These are phyloP conservation scores for Sitobion miscanthi DNA, from an alignment of 1,140 invertebrate species.

Conservation along the genomic window DNA sequence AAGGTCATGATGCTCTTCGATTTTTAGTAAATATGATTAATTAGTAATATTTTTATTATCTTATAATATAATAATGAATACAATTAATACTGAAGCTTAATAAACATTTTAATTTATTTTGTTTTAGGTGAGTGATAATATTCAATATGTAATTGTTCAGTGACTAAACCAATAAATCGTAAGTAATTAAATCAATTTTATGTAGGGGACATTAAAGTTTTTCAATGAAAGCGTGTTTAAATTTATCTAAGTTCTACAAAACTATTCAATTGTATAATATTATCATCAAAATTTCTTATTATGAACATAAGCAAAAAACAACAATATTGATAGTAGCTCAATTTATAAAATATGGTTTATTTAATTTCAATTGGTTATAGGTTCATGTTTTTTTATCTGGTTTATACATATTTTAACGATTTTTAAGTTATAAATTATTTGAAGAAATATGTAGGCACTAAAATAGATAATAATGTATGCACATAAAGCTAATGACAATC, in stretches of 20 bases:
- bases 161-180: not conserved
- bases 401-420: not conserved
- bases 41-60: not conserved
- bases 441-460: not conserved
- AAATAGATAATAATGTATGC: not conserved
- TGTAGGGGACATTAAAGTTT: too few species aligned
- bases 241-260: too few species aligned
- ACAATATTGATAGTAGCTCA: too few species aligned
- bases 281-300: too few species aligned
- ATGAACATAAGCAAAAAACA: too few species aligned
- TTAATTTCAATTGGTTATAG: not conserved
- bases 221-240: too few species aligned
- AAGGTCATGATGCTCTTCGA: not conserved
- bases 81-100: not conserved
- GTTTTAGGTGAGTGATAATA: slow-evolving; percentile 28
- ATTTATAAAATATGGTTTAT: not conserved
- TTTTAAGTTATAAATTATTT: not conserved
- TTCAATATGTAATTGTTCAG: not conserved
- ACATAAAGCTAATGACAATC: not conserved
- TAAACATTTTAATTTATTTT: slow-evolving; percentile 5
- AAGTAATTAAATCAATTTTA: not conserved
- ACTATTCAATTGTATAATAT: too few species aligned
- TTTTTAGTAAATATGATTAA: not conserved
- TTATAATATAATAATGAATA: not conserved
- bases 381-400: not conserved